Percentiles rank a stretch among this genome's conserved stretches.
phyloP scores from a whole-genome alignment of 2,113 vertebrate genomes.

The Elaphurus davidianus region DNA sequence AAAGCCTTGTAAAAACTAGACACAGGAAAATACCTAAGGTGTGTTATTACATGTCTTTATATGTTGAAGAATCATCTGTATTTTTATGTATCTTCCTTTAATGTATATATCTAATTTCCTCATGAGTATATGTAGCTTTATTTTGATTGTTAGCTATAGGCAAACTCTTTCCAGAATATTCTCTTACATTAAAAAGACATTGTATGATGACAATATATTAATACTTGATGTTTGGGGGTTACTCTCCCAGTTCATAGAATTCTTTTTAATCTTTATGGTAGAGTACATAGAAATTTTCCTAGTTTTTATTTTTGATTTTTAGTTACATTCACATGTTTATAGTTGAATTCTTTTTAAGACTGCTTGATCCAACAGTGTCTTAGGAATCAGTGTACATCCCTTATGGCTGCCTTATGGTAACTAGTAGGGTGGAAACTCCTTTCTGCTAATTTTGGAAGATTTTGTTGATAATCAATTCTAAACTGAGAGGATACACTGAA shows the following conservation, averaged over 20 bases:
- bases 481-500: not conserved
- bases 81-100: not conserved
- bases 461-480: not conserved
- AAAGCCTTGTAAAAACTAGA: constrained; percentile 50
- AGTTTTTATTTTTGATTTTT: not conserved
- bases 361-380: not conserved
- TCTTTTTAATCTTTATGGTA: not conserved
- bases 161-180: not conserved
- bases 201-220: not conserved
- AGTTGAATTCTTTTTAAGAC: constrained; percentile 17
- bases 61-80: not conserved
- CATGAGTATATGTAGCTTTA: not conserved
- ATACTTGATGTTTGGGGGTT: not conserved
- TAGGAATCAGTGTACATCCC: not conserved
- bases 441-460: not conserved
- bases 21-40: not conserved
- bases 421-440: not conserved
- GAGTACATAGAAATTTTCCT: not conserved
- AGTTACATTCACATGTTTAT: not conserved
- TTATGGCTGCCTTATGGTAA: not conserved
- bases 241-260: not conserved
- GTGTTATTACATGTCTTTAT: not conserved
- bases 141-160: not conserved
- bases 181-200: not conserved
- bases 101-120: not conserved